Evolutionary conservation across 2,797 vertebrate species (phyloP), one percentile per base, ranked within the genome.

Genomic region (Eulemur coronatus): DNA sequence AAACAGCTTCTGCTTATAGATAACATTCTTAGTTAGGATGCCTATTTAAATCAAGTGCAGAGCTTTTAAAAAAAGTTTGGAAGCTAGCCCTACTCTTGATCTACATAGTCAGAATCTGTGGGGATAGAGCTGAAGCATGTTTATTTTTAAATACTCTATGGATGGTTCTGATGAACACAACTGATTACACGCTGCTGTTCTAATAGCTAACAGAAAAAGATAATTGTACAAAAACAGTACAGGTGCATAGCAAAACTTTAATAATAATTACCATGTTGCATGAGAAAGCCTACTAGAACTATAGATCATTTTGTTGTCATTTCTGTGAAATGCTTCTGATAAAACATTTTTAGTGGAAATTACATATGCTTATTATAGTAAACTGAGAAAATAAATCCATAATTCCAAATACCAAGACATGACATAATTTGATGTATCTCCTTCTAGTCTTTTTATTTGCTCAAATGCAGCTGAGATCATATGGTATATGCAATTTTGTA

Each of bases 391-490:
- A 85, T 28, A 65, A 75, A 86, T 78, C 67, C 63, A 26, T 55
- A 73, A 89, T n/a, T 35, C 69, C 28, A 67, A 94, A 65, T 46
- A 59, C 33, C 6, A 65, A 35, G 10, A 52, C 33, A 79, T 28
- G 22, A 80, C 46, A 70, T 76, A 72, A 82, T 48, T 70, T 82
- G 80, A 69, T 41, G 14, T 33, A 89, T 50, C n/a, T 96, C 30
- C 69, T 88, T 55, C 57, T 28, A 63, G 7, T 96, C 65, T 73
- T 93, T 90, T 85, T 61, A 87, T 72, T 78, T 94, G 22, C 22
- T 70, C 33, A 73, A 43, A 70, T 61, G 35, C 52, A 30, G 50
- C 81, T 57, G 33, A 95, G 43, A 76, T 38, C 24, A 75, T 41
- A 22, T 1, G 18, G n/a, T 33, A 86, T 57, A 92, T 18, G 61